Percentiles rank a stretch among this genome's conserved stretches.
Evolutionary conservation across 2,113 vertebrate species (phyloP).

Genomic region (Pteronura brasiliensis): DNA sequence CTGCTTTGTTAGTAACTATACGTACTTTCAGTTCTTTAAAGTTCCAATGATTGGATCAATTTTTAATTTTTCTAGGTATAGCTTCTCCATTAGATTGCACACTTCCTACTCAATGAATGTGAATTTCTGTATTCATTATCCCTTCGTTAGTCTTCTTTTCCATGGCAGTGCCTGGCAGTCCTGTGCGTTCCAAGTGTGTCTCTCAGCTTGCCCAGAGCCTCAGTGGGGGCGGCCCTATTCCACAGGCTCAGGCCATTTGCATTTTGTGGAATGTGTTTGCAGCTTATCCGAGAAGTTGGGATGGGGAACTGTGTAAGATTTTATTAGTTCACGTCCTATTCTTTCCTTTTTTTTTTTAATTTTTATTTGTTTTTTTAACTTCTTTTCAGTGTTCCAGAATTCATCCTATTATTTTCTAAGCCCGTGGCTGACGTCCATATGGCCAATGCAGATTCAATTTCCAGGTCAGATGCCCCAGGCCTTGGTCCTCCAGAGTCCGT

Average conservation of each 20-base stretch:
- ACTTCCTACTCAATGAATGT: background rate
- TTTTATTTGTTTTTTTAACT: too few species aligned
- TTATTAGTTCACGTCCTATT: background rate
- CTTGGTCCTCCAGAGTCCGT: fast-evolving
- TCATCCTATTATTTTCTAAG: background rate
- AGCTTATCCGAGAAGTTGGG: background rate
- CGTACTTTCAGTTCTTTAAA: background rate
- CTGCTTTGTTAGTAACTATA: background rate
- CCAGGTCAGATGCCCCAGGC: background rate
- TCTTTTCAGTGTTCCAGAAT: too few species aligned
- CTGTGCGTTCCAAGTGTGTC: background rate
- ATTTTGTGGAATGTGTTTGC: fast-evolving
- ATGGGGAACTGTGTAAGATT: background rate
- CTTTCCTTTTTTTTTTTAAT: background rate
- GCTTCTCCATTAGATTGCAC: background rate
- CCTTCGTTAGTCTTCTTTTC: background rate
- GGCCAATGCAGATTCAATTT: background rate
- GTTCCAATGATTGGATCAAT: background rate
- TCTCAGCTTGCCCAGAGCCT: background rate
- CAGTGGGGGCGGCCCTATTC: fast-evolving
- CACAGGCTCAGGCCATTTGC: fast-evolving
- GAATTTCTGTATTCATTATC: background rate
- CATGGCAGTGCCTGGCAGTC: background rate
- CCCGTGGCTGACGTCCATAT: too few species aligned
- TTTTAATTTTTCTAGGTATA: background rate